Evolutionary conservation across 2,797 vertebrate genomes (phyloP).

Genomic region (Rhynchonycteris naso): DNA sequence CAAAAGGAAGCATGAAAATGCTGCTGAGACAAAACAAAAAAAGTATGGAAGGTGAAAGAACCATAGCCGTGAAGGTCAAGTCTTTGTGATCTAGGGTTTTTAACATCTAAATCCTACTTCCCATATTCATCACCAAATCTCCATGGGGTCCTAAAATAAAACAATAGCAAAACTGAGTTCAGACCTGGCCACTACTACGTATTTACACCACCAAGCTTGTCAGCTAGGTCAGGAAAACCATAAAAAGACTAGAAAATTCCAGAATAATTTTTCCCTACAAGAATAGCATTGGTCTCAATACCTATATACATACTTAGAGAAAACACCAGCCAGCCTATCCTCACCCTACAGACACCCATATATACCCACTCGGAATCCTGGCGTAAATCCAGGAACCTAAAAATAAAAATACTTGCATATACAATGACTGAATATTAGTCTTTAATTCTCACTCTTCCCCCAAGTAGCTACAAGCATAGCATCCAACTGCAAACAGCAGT

Average conservation of each 20-base stretch:
- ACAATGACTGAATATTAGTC: background rate
- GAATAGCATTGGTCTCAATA: background rate
- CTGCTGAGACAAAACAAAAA: background rate
- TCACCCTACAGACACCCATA: background rate
- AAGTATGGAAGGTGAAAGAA: background rate
- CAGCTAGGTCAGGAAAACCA: constrained; percentile 27
- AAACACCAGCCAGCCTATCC: background rate
- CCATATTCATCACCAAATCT: background rate
- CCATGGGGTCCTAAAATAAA: constrained; percentile 13
- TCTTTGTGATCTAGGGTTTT: background rate
- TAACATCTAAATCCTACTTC: constrained; percentile 13
- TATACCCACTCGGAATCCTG: background rate
- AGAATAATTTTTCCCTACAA: background rate
- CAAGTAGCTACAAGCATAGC: constrained; percentile 54
- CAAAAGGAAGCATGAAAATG: constrained; percentile 2
- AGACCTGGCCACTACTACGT: background rate
- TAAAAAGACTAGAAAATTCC: background rate
- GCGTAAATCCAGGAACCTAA: constrained; percentile 1
- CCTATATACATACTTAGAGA: background rate
- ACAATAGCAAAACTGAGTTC: constrained; percentile 30
- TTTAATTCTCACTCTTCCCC: constrained; percentile 58
- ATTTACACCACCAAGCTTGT: background rate
- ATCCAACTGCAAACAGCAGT: constrained; percentile 35
- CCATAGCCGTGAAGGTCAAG: background rate
- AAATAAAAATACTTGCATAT: constrained; percentile 39